Evolutionary conservation across 1,140 invertebrate genomes (phyloP).

Genomic region (Limonius californicus): DNA sequence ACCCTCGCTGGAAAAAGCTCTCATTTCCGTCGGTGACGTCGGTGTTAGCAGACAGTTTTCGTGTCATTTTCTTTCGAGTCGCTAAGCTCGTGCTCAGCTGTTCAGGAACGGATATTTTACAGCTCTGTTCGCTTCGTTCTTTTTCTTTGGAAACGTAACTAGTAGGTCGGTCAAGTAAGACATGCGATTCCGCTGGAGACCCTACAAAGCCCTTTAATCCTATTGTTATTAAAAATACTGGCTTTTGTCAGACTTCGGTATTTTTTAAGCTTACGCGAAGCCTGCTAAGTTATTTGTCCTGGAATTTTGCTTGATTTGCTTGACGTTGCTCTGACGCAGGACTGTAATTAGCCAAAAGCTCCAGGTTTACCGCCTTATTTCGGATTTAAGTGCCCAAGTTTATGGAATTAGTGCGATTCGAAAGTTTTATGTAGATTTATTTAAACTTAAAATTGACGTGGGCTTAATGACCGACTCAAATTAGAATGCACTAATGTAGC

Average conservation of each 20-base stretch:
- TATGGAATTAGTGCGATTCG: too few species aligned
- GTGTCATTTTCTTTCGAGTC: constrained; percentile 1
- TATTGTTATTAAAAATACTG: background rate
- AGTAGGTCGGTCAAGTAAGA: background rate
- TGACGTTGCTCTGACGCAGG: too few species aligned
- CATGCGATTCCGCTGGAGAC: background rate
- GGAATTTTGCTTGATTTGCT: background rate
- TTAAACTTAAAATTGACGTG: background rate
- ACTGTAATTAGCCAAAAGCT: too few species aligned
- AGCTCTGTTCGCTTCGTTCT: background rate
- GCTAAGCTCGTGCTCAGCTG: background rate
- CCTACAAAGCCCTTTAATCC: background rate
- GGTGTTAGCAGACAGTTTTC: constrained; percentile 1
- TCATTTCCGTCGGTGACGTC: background rate
- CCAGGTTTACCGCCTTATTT: too few species aligned
- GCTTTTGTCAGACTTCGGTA: background rate
- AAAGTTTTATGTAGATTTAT: background rate
- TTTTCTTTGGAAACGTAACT: background rate
- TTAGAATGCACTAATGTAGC: background rate
- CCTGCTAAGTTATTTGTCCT: background rate
- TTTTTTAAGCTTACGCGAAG: background rate
- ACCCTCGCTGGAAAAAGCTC: background rate
- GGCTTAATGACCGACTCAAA: background rate
- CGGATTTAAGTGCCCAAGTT: too few species aligned
- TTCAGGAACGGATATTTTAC: constrained; percentile 1